Percentiles rank a stretch among this genome's conserved stretches.
Conservation (phyloP, 2,113 vertebrate species). For the Propithecus coquereli region DNA sequence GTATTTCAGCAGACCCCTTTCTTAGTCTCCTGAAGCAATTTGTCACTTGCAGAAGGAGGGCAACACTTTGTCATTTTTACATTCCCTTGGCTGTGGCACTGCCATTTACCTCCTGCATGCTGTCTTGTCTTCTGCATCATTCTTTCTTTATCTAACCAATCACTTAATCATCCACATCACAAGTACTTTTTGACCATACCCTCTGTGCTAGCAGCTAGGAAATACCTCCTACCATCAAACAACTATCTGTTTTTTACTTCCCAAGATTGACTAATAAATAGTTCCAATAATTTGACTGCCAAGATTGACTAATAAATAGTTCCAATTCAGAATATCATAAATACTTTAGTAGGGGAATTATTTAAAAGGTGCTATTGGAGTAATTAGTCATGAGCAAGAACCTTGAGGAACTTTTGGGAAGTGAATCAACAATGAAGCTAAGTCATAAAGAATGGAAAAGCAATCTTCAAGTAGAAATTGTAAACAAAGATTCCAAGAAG, state of each 20-base stretch:
- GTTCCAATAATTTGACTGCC: background rate
- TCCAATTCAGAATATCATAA: background rate
- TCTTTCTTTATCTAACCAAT: background rate
- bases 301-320: background rate
- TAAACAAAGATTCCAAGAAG: constrained; percentile 13
- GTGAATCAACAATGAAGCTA: background rate
- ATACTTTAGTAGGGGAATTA: background rate
- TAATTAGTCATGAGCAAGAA: background rate
- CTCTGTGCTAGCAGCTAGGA: background rate
- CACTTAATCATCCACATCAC: background rate
- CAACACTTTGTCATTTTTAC: background rate
- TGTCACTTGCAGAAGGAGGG: background rate
- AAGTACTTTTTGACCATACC: background rate
- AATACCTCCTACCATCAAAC: background rate
- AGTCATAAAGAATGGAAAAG: constrained; percentile 4
- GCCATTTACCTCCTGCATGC: background rate
- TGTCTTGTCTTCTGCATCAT: background rate
- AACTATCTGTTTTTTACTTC: background rate
- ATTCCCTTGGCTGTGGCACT: background rate
- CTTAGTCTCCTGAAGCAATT: background rate
- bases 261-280: background rate
- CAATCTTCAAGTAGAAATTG: background rate
- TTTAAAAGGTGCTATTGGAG: background rate
- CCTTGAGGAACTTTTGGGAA: background rate
- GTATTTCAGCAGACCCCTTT: background rate